A percentile compares a stretch with the other conserved stretches of the same genome.
Evolutionary conservation across 2,113 vertebrate genomes (phyloP).

Genomic region (Parotia lawesii): DNA sequence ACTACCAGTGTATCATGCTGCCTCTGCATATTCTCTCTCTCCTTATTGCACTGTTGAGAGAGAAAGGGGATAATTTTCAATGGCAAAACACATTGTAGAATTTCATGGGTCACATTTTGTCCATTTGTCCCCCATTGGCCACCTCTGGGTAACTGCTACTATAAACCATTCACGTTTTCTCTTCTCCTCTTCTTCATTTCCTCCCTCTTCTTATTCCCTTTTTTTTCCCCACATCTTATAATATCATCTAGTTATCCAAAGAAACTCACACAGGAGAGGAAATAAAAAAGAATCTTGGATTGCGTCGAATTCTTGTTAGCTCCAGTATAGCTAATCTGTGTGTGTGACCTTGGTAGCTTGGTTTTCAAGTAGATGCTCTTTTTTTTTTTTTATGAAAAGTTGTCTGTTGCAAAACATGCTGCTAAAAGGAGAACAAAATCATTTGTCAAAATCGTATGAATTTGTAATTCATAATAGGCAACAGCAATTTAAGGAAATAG

Average conservation of each 20-base stretch:
- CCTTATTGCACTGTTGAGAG: not conserved
- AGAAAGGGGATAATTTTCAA: not conserved
- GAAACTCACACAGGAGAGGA: not conserved
- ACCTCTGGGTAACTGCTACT: not conserved
- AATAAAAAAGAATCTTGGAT: not conserved
- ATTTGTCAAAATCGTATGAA: constrained; percentile 72
- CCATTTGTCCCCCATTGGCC: not conserved
- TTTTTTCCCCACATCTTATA: not conserved
- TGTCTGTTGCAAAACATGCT: constrained; percentile 58
- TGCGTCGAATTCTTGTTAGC: constrained; percentile 8
- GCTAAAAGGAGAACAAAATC: constrained; percentile 64
- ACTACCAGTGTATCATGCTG: not conserved
- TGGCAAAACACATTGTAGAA: not conserved
- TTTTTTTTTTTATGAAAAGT: constrained; percentile 52
- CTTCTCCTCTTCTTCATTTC: not conserved
- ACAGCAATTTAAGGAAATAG: constrained; percentile 68
- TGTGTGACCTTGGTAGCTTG: constrained; percentile 23
- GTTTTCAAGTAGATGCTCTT: constrained; percentile 52
- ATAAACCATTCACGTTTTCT: not conserved
- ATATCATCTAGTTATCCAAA: not conserved
- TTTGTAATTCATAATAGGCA: constrained; percentile 73
- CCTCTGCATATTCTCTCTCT: not conserved
- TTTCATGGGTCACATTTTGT: not conserved
- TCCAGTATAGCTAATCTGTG: constrained; percentile 23
- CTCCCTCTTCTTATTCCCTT: not conserved